Evolutionary conservation across 2,113 vertebrate genomes (phyloP), one percentile per base, ranked within the genome.

Genomic region (Blennius ocellaris): DNA sequence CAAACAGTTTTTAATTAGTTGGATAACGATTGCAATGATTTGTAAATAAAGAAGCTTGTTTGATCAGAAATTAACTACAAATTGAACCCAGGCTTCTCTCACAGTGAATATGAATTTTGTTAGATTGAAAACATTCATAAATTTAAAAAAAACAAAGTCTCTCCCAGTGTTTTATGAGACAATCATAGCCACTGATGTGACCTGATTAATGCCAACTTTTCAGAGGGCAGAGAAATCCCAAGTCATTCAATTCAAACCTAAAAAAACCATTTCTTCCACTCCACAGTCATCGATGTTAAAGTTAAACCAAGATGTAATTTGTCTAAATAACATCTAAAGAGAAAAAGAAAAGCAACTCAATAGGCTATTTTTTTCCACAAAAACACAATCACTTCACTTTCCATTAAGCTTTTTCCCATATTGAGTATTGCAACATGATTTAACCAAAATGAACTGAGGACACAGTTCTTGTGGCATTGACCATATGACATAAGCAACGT

Each of bases 191-290:
- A 6, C 14, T 48, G 45, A 48, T n/a, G 5, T 48, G 11, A 11
- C 44, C 14, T 4, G 14, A 45, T n/a, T 4, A 48, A 48, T 11
- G 3, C 7, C 12, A 15, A 7, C 15, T 3, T 48, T 15, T 15
- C 45, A 48, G 15, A 15, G 14, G n/a, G n/a, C n/a, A n/a, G n/a
- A n/a, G 44, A 77, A 77, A 63, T 44, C 17, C 57, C 0, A 15
- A 30, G 21, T 30, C 21, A 30, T 30, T 30, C 21, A 30, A 30
- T 30, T 30, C 2, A 30, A 30, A 30, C 4, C 21, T 30, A 4
- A 30, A 30, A 30, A 30, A 30, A 30, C 2, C 21, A 30, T 30
- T 30, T 30, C 2, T 30, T 30, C 21, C 21, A 30, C 21, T 30
- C 21, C 2, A 30, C 2, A 30, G 21, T 4, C 21, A 30, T 30